Evolutionary conservation across 2,797 vertebrate genomes (phyloP).

Genomic region (Ptychadena robeensis): DNA sequence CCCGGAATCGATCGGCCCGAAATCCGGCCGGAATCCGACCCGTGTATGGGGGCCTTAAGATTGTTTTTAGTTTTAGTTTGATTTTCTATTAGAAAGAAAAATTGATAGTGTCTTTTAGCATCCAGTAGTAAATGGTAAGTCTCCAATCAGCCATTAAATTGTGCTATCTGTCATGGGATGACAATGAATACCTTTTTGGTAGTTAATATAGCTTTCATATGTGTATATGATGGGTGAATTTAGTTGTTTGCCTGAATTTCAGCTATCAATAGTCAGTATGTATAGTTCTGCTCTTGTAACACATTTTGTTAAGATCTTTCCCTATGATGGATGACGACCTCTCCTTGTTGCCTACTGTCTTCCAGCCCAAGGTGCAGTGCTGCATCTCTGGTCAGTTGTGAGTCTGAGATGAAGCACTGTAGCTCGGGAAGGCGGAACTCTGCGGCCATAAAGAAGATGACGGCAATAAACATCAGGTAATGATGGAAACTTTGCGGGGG

Average conservation of each 20-base stretch:
- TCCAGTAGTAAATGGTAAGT: too few relatives aligned
- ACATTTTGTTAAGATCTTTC: background rate
- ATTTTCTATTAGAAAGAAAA: too few relatives aligned
- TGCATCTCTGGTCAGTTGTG: conserved; percentile 99
- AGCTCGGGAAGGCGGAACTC: conserved; percentile 91
- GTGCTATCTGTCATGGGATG: too few relatives aligned
- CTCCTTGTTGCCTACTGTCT: conserved; percentile 65
- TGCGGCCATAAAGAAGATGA: conserved; percentile 58
- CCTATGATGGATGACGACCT: background rate
- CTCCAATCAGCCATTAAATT: too few relatives aligned
- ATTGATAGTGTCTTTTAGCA: too few relatives aligned
- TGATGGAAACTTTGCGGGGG: background rate
- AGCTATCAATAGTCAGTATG: background rate
- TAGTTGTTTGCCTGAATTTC: background rate
- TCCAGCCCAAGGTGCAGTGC: conserved; percentile 98
- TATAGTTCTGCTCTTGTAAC: background rate
- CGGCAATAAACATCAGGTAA: background rate
- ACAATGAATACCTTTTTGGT: too few relatives aligned
- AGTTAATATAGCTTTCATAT: background rate
- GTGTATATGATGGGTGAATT: background rate
- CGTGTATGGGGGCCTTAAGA: too few relatives aligned
- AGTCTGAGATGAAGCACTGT: conserved; percentile 99
- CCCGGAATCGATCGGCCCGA: too few relatives aligned
- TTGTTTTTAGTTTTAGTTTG: too few relatives aligned
- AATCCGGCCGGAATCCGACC: too few relatives aligned